phyloP scores from a whole-genome alignment of 1,140 invertebrate species.

The Asobara japonica region DNA sequence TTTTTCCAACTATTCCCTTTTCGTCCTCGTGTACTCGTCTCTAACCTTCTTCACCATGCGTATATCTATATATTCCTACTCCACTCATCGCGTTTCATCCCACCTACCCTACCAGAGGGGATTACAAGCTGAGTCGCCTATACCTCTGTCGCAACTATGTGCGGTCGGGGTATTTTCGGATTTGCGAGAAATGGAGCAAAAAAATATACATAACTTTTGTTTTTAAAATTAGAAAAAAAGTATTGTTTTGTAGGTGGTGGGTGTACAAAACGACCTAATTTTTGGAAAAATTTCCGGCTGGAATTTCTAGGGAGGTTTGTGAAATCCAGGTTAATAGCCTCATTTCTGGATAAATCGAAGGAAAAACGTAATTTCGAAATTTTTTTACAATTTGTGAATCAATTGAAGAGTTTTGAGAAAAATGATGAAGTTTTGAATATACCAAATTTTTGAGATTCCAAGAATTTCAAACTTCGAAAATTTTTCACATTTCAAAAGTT shows the following conservation, averaged over 20 bases:
- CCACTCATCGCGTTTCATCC: constrained; percentile 14
- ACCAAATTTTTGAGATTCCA: too few species aligned
- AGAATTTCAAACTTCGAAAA: too few species aligned
- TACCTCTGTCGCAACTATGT: constrained; percentile 9
- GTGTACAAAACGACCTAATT: too few species aligned
- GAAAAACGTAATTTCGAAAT: too few species aligned
- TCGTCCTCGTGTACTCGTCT: constrained; percentile 15
- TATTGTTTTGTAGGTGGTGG: not conserved
- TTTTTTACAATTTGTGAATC: too few species aligned
- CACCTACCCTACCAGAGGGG: constrained; percentile 10
- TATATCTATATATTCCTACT: constrained; percentile 1
- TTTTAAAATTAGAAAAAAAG: not conserved
- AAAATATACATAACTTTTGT: constrained; percentile 13
- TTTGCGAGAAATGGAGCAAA: constrained; percentile 2
- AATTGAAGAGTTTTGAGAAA: too few species aligned
- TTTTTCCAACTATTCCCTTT: constrained; percentile 16
- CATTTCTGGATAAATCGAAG: too few species aligned
- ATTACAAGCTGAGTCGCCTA: constrained; percentile 11
- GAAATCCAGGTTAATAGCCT: too few species aligned
- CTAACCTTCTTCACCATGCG: constrained; percentile 13
- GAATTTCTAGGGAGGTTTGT: too few species aligned
- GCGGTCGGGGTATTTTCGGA: constrained; percentile 14
- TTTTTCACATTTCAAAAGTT: too few species aligned
- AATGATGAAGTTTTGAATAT: too few species aligned
- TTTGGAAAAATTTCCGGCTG: too few species aligned